A percentile compares a stretch with the other conserved stretches of the same genome.
phyloP scores from a whole-genome alignment of 1,140 invertebrate species.

The Euwallacea similis region DNA sequence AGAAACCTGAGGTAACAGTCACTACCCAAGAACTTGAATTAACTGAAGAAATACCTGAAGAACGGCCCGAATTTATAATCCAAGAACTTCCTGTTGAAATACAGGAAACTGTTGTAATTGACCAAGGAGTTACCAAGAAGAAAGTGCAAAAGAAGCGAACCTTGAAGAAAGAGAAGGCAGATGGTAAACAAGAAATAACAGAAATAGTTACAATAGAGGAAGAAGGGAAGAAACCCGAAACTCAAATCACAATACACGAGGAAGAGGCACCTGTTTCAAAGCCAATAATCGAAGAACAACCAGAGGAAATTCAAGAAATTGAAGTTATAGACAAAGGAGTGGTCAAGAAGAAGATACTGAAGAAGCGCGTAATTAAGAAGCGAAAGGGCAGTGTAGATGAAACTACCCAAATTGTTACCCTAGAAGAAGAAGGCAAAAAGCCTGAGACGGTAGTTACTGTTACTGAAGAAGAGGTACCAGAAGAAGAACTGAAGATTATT shows the following conservation, averaged over 20 bases:
- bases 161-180: constrained; percentile 42
- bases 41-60: constrained; percentile 40
- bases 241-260: constrained; percentile 37
- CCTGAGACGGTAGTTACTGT: constrained; percentile 51
- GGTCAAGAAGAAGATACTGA: constrained; percentile 46
- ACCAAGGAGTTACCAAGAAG: constrained; percentile 41
- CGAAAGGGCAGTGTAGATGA: constrained; percentile 45
- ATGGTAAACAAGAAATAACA: constrained; percentile 31
- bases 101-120: constrained; percentile 46
- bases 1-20: constrained; percentile 49
- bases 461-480: constrained; percentile 32
- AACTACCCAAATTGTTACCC: constrained; percentile 49
- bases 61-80: constrained; percentile 9
- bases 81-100: constrained; percentile 41
- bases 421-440: constrained; percentile 53
- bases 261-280: constrained; percentile 40
- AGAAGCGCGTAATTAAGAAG: constrained; percentile 51
- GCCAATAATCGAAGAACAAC: constrained; percentile 39
- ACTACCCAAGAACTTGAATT: constrained; percentile 50
- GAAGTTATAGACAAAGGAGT: constrained; percentile 39
- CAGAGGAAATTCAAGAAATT: constrained; percentile 47
- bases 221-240: constrained; percentile 22
- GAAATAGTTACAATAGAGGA: constrained; percentile 25
- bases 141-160: constrained; percentile 40
- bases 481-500: constrained; percentile 36